phyloP scores from a whole-genome alignment of 2,797 vertebrate species.

The Petrocephalus sullivani region DNA sequence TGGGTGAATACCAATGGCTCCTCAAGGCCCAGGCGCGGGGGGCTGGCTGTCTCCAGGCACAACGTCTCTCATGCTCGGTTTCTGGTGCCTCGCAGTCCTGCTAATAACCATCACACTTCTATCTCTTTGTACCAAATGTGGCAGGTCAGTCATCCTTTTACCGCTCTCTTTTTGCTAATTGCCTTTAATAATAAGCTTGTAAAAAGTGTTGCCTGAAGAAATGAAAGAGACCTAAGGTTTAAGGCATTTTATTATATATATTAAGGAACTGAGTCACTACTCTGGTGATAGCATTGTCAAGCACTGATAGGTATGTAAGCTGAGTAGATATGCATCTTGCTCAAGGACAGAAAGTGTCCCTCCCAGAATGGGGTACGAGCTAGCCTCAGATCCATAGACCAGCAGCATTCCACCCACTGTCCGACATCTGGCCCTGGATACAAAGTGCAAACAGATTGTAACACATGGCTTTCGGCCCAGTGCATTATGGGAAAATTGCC shows the following conservation, averaged over 20 bases:
- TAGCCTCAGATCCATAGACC: not conserved
- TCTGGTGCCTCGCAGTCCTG: slow-evolving; percentile 44
- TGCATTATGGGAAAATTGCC: slow-evolving; percentile 3
- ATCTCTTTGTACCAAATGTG: slow-evolving; percentile 53
- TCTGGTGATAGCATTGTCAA: not conserved
- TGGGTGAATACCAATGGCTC: slow-evolving; percentile 45
- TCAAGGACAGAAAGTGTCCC: not conserved
- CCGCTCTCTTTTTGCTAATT: not conserved
- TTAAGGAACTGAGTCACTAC: not conserved
- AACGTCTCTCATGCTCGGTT: slow-evolving; percentile 13
- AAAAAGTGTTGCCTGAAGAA: not conserved
- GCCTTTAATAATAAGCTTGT: not conserved
- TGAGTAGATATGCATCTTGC: not conserved
- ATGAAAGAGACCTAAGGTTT: not conserved
- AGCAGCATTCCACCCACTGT: not conserved
- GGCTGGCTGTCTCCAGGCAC: slow-evolving; percentile 27
- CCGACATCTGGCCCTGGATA: not conserved
- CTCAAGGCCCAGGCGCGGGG: slow-evolving; percentile 27
- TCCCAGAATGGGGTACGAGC: not conserved
- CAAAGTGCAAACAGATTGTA: not conserved
- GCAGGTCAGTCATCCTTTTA: slow-evolving; percentile 43
- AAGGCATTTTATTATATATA: not conserved
- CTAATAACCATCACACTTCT: slow-evolving; percentile 52
- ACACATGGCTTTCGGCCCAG: not conserved
- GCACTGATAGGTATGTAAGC: not conserved